A percentile compares a stretch with the other conserved stretches of the same genome.
These are phyloP conservation scores for Myzus persicae DNA, from an alignment of 1,140 invertebrate species.

Conservation along the genomic window DNA sequence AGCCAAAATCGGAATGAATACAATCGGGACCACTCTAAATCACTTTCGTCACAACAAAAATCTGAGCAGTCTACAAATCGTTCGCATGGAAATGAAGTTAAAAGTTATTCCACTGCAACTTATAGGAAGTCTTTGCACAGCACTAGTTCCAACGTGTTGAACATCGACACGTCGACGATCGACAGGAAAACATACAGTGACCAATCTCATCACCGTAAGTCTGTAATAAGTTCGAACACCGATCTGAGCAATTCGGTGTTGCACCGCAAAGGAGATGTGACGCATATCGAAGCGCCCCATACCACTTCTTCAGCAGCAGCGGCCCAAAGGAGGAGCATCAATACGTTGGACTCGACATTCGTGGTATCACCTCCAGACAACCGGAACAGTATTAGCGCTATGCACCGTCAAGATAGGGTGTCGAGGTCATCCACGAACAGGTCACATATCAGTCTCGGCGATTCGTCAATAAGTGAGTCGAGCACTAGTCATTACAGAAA, in stretches of 20 bases:
- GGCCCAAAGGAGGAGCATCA: slow-evolving; percentile 80
- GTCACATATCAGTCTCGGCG: slow-evolving; percentile 76
- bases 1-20: neutral
- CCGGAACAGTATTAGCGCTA: slow-evolving; percentile 77
- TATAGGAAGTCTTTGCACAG: slow-evolving; percentile 46
- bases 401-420: slow-evolving; percentile 69
- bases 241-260: slow-evolving; percentile 79
- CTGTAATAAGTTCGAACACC: slow-evolving; percentile 74
- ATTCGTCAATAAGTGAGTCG: slow-evolving; percentile 58
- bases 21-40: neutral
- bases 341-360: slow-evolving; percentile 75
- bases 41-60: neutral
- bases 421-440: slow-evolving; percentile 62
- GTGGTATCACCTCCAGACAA: slow-evolving; percentile 73
- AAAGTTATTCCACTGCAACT: slow-evolving; percentile 40
- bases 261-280: slow-evolving; percentile 73
- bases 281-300: slow-evolving; percentile 70
- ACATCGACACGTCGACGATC: neutral
- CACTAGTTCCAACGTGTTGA: slow-evolving; percentile 42
- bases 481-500: slow-evolving; percentile 71
- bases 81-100: neutral
- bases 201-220: slow-evolving; percentile 70
- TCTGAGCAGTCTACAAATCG: neutral
- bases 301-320: slow-evolving; percentile 78
- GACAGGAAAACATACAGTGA: neutral